Conservation (phyloP, 2,113 vertebrate genomes). For the Upupa epops region DNA sequence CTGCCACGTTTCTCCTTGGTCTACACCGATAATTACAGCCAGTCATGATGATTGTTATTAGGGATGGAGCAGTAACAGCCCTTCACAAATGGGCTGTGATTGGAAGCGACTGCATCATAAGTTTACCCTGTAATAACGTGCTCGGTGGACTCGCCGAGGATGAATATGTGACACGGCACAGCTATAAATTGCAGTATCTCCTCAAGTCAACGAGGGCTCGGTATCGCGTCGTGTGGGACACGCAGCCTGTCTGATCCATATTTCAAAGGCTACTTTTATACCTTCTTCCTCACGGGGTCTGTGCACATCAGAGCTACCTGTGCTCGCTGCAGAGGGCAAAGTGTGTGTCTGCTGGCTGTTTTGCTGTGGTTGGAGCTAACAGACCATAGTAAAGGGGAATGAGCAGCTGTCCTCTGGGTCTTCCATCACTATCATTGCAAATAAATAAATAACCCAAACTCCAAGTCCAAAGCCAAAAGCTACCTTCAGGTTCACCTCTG, state of each 20-base stretch:
- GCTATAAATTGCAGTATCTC: background rate
- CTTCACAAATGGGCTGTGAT: background rate
- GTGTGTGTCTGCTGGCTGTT: background rate
- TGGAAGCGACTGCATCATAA: background rate
- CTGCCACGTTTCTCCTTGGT: constrained; percentile 39
- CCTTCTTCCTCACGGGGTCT: background rate
- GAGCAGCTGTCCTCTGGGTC: constrained; percentile 27
- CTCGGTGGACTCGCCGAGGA: background rate
- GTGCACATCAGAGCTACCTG: background rate
- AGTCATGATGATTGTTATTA: background rate
- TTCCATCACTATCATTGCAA: constrained; percentile 44
- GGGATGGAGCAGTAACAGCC: background rate
- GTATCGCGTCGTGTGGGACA: background rate
- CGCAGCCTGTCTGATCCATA: fast-evolving
- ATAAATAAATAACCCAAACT: constrained; percentile 48
- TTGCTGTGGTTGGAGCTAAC: background rate
- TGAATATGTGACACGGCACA: background rate
- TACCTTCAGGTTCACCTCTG: constrained; percentile 63
- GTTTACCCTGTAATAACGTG: background rate
- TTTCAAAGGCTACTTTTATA: background rate
- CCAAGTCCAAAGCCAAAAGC: constrained; percentile 19
- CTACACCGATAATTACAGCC: constrained; percentile 15
- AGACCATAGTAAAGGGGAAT: constrained; percentile 21
- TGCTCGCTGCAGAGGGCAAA: constrained; percentile 16
- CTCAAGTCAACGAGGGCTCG: background rate